These are phyloP conservation scores for Crotalus helleri DNA, from an alignment of 2,113 vertebrate genomes.

Conservation along the genomic window DNA sequence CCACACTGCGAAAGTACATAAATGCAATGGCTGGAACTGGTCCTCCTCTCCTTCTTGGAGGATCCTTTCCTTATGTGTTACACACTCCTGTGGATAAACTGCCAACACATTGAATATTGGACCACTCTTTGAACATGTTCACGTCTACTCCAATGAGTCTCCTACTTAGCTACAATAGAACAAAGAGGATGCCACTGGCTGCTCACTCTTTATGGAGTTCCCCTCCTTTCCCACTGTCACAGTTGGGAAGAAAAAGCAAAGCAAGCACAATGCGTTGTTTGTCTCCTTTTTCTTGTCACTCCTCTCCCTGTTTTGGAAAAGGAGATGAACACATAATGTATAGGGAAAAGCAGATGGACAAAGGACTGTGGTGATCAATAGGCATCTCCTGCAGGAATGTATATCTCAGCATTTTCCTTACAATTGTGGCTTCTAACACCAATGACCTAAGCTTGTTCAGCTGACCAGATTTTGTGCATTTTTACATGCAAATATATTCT, in stretches of 20 bases:
- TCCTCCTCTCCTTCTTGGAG: background rate
- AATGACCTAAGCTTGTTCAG: background rate
- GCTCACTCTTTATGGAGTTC: background rate
- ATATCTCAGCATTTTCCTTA: background rate
- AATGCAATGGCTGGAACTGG: background rate
- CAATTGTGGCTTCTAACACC: background rate
- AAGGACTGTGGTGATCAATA: background rate
- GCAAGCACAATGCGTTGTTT: background rate
- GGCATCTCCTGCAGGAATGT: background rate
- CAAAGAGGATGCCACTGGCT: background rate
- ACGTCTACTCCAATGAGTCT: background rate
- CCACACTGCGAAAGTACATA: background rate
- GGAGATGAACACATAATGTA: background rate
- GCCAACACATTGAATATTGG: background rate
- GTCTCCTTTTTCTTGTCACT: background rate
- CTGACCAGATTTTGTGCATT: background rate
- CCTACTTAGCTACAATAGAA: background rate
- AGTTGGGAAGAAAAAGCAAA: background rate
- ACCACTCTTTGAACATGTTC: background rate
- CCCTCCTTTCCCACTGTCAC: background rate
- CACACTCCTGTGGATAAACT: background rate
- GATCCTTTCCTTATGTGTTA: background rate
- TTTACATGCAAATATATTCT: background rate
- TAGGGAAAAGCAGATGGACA: background rate
- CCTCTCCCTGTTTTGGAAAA: background rate